Conservation (phyloP, 2,113 vertebrate species). For the Poecilia latipinna region DNA sequence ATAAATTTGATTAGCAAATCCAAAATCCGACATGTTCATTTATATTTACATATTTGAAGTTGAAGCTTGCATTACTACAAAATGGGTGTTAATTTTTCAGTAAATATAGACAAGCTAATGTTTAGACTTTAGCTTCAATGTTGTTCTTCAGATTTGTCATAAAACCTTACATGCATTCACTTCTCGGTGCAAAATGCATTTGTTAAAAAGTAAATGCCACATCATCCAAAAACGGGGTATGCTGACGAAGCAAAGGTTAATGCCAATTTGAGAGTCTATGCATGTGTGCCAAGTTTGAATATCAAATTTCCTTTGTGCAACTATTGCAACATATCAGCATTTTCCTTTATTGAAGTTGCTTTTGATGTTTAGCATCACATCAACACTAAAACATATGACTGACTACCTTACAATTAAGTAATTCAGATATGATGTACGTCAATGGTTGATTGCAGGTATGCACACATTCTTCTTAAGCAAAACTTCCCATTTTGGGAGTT, state of each 20-base stretch:
- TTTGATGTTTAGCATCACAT: too few relatives aligned
- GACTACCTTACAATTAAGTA: too few relatives aligned
- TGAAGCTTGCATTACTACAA: slow-evolving; percentile 2
- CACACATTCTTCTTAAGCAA: background rate
- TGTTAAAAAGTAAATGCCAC: background rate
- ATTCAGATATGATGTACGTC: background rate
- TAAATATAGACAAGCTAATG: background rate
- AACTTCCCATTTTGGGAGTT: background rate
- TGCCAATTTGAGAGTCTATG: too few relatives aligned
- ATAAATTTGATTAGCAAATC: slow-evolving; percentile 10
- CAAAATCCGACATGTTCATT: background rate
- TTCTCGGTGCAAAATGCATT: background rate
- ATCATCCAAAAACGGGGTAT: too few relatives aligned
- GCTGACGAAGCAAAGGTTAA: too few relatives aligned
- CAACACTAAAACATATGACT: too few relatives aligned
- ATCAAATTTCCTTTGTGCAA: too few relatives aligned
- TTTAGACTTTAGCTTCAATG: background rate
- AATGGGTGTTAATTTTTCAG: background rate
- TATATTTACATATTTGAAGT: slow-evolving; percentile 5
- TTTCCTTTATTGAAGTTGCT: too few relatives aligned
- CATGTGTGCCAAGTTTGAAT: too few relatives aligned
- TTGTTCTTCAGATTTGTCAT: background rate
- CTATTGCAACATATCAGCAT: too few relatives aligned
- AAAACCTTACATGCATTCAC: background rate
- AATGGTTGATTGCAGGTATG: background rate